phyloP scores from a whole-genome alignment of 2,797 vertebrate species.

The Coendou prehensilis region DNA sequence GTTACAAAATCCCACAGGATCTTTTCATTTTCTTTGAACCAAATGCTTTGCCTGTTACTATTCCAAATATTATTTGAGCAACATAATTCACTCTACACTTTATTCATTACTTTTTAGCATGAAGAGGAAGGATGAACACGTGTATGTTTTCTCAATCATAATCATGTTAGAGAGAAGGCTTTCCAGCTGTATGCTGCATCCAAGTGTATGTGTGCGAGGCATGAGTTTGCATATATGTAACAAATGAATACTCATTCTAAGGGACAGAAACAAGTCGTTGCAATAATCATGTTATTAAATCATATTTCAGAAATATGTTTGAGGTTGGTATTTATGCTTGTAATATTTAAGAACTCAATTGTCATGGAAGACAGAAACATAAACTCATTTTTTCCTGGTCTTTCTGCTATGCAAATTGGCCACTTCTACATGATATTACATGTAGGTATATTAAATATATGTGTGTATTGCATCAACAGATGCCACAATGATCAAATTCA shows the following conservation, averaged over 20 bases:
- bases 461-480: neutral
- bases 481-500: neutral
- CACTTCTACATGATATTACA: neutral
- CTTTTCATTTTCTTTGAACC: conserved; percentile 31
- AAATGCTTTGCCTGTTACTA: conserved; percentile 53
- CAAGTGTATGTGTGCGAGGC: neutral
- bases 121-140: neutral
- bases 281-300: conserved; percentile 57
- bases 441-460: neutral
- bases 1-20: neutral
- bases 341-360: conserved; percentile 26
- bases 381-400: neutral
- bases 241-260: conserved; percentile 55
- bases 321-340: conserved; percentile 36
- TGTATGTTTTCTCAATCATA: conserved; percentile 29
- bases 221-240: conserved; percentile 30
- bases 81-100: conserved; percentile 36
- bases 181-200: conserved; percentile 17
- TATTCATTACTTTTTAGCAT: conserved; percentile 38
- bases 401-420: neutral
- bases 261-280: conserved; percentile 8
- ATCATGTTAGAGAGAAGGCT: conserved; percentile 24
- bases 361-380: neutral
- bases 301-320: conserved; percentile 23
- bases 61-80: conserved; percentile 43